phyloP scores from a whole-genome alignment of 2,113 vertebrate species.

The Myocastor coypus region DNA sequence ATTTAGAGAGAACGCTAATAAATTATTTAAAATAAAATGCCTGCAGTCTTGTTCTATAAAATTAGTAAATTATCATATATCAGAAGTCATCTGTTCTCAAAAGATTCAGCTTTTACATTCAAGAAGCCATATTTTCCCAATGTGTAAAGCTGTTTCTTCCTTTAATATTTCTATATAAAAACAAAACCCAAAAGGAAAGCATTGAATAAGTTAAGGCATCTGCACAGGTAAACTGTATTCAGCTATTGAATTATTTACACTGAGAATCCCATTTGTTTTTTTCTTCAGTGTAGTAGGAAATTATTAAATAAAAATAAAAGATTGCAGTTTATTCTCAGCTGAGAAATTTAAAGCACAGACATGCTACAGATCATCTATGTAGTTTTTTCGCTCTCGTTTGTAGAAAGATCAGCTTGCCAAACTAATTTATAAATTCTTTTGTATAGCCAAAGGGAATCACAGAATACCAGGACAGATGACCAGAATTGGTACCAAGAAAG shows the following conservation, averaged over 20 bases:
- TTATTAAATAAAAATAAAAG: constrained; percentile 38
- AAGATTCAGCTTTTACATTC: constrained; percentile 42
- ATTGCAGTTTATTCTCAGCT: not conserved
- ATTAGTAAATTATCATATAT: constrained; percentile 51
- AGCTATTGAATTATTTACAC: constrained; percentile 26
- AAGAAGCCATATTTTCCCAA: constrained; percentile 53
- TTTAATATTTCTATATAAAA: constrained; percentile 64
- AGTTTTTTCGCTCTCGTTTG: constrained; percentile 24
- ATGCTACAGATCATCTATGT: constrained; percentile 8
- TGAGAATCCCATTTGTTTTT: constrained; percentile 49
- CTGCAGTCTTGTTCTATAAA: constrained; percentile 43
- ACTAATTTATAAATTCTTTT: constrained; percentile 46
- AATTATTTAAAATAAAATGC: constrained; percentile 57
- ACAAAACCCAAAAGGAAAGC: constrained; percentile 46
- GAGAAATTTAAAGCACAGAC: constrained; percentile 54
- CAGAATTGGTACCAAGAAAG: not conserved
- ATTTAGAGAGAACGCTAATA: constrained; percentile 13
- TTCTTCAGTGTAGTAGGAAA: constrained; percentile 41
- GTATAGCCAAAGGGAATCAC: not conserved
- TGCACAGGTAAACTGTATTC: constrained; percentile 18
- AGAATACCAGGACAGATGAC: not conserved
- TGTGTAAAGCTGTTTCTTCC: constrained; percentile 37
- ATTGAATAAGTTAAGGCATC: constrained; percentile 34
- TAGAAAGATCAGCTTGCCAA: constrained; percentile 36
- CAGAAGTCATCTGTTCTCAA: not conserved